phyloP scores from a whole-genome alignment of 2,888 invertebrate genomes.

The Cyclophora albipunctata region DNA sequence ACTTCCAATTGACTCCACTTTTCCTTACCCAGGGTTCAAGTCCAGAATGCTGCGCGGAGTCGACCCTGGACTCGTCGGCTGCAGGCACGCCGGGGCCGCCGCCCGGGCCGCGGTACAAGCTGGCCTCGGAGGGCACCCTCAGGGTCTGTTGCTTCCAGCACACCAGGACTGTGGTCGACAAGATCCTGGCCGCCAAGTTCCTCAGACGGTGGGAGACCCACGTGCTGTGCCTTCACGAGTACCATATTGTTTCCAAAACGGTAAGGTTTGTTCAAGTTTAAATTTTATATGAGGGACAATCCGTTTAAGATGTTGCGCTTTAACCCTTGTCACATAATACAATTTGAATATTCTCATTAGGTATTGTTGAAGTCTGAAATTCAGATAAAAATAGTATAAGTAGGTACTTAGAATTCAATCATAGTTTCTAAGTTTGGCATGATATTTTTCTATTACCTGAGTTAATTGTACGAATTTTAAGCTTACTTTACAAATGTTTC shows the following conservation, averaged over 20 bases:
- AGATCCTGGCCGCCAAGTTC: constrained; percentile 85
- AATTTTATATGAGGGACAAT: too few relatives aligned
- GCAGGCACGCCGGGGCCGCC: constrained; percentile 54
- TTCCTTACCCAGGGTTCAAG: constrained; percentile 58
- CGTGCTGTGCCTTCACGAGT: constrained; percentile 79
- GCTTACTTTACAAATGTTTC: too few relatives aligned
- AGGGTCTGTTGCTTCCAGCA: constrained; percentile 86
- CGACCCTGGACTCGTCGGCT: constrained; percentile 49
- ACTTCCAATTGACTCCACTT: too few relatives aligned
- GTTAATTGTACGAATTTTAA: too few relatives aligned
- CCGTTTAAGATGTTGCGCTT: too few relatives aligned
- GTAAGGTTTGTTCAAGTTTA: constrained; percentile 63
- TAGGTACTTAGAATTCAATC: too few relatives aligned
- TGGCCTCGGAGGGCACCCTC: constrained; percentile 82
- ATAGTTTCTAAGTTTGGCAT: too few relatives aligned
- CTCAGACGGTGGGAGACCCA: constrained; percentile 86
- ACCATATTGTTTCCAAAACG: constrained; percentile 82
- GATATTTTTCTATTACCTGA: too few relatives aligned
- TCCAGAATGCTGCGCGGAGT: constrained; percentile 70
- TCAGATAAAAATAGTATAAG: too few relatives aligned
- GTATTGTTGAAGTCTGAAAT: too few relatives aligned
- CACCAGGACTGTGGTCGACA: constrained; percentile 84
- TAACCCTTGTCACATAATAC: too few relatives aligned
- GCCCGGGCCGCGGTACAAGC: constrained; percentile 79
- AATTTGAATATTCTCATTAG: too few relatives aligned